Conservation (phyloP, 2,113 vertebrate genomes). For the Scytalopus superciliaris region DNA sequence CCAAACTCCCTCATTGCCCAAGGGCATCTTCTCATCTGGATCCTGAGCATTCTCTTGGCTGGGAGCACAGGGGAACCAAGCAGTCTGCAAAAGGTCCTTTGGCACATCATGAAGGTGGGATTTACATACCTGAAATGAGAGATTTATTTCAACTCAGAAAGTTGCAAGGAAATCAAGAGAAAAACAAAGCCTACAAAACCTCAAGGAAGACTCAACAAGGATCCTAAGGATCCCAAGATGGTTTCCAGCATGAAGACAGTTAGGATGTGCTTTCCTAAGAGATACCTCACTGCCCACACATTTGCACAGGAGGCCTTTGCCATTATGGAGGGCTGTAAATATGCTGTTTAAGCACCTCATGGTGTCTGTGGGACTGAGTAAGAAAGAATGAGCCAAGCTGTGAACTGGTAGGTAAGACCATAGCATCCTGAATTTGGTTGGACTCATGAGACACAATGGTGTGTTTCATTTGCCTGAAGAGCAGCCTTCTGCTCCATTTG, state of each 20-base stretch:
- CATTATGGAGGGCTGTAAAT: background rate
- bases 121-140: conserved; percentile 80
- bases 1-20: conserved; percentile 71
- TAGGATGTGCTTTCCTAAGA: background rate
- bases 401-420: background rate
- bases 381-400: background rate
- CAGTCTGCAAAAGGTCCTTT: conserved; percentile 60
- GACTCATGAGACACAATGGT: background rate
- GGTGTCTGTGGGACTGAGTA: background rate
- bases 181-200: background rate
- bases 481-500: background rate
- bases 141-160: background rate
- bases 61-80: conserved; percentile 87
- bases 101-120: conserved; percentile 70
- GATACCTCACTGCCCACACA: background rate
- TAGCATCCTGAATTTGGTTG: background rate
- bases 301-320: background rate
- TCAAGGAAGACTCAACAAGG: background rate
- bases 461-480: background rate
- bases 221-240: background rate
- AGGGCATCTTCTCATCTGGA: conserved; percentile 52
- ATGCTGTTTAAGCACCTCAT: background rate
- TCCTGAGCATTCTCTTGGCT: conserved; percentile 49
- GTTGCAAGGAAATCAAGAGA: background rate
- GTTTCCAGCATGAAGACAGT: background rate